These are phyloP conservation scores for Globodera rostochiensis DNA, from an alignment of 1,140 invertebrate species.

Conservation along the genomic window DNA sequence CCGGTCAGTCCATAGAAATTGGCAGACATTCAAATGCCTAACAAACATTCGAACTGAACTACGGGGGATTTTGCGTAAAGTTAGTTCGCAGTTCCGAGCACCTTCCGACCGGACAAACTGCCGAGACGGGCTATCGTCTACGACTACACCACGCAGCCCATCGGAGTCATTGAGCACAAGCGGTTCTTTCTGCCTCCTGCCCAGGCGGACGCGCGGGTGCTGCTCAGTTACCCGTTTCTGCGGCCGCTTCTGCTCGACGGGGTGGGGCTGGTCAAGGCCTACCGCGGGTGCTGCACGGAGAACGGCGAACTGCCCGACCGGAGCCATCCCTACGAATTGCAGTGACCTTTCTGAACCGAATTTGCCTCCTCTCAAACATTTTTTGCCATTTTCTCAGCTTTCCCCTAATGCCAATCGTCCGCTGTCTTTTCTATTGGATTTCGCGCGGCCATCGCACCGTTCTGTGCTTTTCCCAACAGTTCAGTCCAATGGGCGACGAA, in stretches of 20 bases:
- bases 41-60: too few species aligned
- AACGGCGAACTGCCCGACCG: conserved; percentile 6
- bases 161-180: conserved; percentile 30
- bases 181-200: conserved; percentile 17
- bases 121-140: conserved; percentile 30
- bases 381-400: conserved; percentile 24
- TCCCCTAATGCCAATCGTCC: conserved; percentile 37
- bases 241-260: conserved; percentile 37
- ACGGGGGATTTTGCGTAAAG: background rate
- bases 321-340: conserved; percentile 3
- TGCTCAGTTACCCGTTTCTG: conserved; percentile 28
- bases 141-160: conserved; percentile 35
- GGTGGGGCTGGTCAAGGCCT: conserved; percentile 35
- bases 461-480: conserved; percentile 31
- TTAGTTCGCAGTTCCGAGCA: conserved; percentile 4
- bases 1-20: background rate
- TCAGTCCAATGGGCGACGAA: conserved; percentile 29
- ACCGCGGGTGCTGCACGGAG: conserved; percentile 32
- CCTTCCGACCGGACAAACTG: background rate
- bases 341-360: background rate
- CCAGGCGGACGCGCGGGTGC: background rate
- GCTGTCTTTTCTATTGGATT: conserved; percentile 41
- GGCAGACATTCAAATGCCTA: too few species aligned
- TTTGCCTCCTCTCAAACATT: background rate
- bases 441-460: conserved; percentile 32